Percentiles rank a stretch among this genome's conserved stretches.
Evolutionary conservation across 2,888 invertebrate genomes (phyloP).

Genomic region (Brassicogethes aeneus): DNA sequence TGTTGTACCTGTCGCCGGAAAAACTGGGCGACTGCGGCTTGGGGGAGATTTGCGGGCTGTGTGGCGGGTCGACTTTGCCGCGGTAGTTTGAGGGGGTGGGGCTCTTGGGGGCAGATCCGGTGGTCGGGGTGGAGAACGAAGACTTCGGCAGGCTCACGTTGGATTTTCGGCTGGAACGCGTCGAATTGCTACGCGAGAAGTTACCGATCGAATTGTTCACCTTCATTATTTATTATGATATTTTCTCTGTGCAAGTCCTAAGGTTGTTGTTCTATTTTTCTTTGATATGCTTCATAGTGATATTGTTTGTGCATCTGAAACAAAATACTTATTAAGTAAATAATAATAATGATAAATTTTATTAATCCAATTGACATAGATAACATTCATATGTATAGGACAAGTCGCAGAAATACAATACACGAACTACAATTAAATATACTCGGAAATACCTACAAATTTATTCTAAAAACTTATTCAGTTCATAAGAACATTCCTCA

Average conservation of each 20-base stretch:
- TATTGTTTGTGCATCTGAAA: too few relatives aligned
- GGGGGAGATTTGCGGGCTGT: conserved; percentile 25
- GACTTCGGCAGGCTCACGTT: conserved; percentile 26
- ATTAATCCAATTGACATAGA: too few relatives aligned
- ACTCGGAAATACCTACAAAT: too few relatives aligned
- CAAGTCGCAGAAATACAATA: too few relatives aligned
- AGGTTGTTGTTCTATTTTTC: too few relatives aligned
- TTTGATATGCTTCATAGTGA: conserved; percentile 9
- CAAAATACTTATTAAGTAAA: too few relatives aligned
- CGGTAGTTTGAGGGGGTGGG: conserved; percentile 25
- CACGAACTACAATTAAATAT: too few relatives aligned
- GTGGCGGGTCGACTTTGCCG: conserved; percentile 20
- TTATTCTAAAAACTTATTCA: too few relatives aligned
- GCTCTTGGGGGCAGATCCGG: conserved; percentile 28
- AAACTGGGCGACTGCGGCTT: conserved; percentile 6
- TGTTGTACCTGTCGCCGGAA: background rate
- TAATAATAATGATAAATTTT: too few relatives aligned
- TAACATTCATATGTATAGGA: too few relatives aligned
- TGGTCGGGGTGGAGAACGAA: conserved; percentile 32
- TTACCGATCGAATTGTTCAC: conserved; percentile 23
- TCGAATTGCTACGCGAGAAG: conserved; percentile 31
- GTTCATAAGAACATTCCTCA: too few relatives aligned
- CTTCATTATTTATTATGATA: conserved; percentile 16
- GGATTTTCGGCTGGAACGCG: conserved; percentile 25
- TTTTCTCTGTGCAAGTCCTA: background rate